Conservation (phyloP, 2,888 invertebrate genomes). For the Melanophora roralis region DNA sequence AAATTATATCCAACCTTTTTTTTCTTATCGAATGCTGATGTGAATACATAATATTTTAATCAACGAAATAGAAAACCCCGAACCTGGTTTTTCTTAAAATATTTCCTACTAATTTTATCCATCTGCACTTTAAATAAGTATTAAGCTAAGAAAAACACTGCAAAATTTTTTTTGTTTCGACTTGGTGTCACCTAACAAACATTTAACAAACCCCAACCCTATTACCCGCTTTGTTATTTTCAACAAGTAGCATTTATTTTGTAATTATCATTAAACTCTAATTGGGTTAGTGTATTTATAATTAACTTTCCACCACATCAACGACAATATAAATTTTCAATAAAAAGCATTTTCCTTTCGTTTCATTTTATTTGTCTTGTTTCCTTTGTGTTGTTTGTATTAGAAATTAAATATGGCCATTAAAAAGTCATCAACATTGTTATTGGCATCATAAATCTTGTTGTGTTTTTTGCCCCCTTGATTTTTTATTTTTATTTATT, state of each 20-base stretch:
- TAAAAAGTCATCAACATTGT: conserved; percentile 60
- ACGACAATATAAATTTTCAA: neutral
- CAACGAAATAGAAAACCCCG: too few relatives aligned
- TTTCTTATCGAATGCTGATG: too few relatives aligned
- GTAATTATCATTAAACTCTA: neutral
- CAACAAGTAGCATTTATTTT: neutral
- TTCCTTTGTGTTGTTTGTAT: neutral
- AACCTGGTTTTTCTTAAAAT: too few relatives aligned
- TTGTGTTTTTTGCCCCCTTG: neutral
- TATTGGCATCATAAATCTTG: conserved; percentile 57
- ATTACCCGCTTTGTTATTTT: too few relatives aligned
- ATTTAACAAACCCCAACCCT: too few relatives aligned
- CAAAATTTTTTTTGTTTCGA: too few relatives aligned
- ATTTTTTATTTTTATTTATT: neutral
- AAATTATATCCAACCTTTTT: too few relatives aligned
- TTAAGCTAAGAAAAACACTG: too few relatives aligned
- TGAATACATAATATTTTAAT: too few relatives aligned
- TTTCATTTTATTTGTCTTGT: neutral
- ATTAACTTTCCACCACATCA: neutral
- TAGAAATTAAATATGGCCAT: conserved; percentile 53
- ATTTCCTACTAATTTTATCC: too few relatives aligned
- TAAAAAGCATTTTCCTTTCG: neutral
- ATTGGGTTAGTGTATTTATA: neutral
- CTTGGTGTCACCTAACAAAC: too few relatives aligned
- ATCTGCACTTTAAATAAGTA: too few relatives aligned